These are phyloP conservation scores for Epinephelus awoara DNA, from an alignment of 2,797 vertebrate species.

Conservation along the genomic window DNA sequence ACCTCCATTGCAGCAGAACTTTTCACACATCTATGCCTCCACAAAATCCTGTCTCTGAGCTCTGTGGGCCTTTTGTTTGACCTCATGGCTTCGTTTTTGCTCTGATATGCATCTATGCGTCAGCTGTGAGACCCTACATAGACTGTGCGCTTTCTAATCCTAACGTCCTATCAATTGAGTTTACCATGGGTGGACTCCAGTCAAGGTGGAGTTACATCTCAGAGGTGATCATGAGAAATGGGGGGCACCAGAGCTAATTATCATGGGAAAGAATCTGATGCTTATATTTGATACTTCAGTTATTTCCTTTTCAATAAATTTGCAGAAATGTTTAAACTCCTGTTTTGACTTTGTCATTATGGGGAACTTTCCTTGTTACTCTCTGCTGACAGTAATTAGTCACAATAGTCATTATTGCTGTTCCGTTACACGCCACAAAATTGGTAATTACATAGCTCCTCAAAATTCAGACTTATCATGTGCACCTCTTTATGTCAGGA, in stretches of 20 bases:
- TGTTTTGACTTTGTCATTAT: neutral
- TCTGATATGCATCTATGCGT: neutral
- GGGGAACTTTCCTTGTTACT: no score
- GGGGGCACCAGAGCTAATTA: neutral
- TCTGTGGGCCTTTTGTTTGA: neutral
- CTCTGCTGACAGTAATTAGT: no score
- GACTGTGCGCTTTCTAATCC: neutral
- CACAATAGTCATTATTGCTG: no score
- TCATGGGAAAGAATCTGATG: neutral
- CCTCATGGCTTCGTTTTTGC: neutral
- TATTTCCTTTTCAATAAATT: neutral
- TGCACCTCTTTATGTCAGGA: no score
- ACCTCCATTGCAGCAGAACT: neutral
- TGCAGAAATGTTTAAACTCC: neutral
- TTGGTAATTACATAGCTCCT: no score
- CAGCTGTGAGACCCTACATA: neutral
- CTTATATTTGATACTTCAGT: neutral
- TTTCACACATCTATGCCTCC: neutral
- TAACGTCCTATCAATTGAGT: neutral
- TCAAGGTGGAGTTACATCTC: neutral
- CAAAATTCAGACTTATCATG: no score
- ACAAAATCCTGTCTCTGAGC: neutral
- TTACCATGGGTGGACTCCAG: neutral
- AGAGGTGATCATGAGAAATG: neutral
- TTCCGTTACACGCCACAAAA: no score